phyloP scores from a whole-genome alignment of 2,797 vertebrate genomes.

The Prunella strophiata region DNA sequence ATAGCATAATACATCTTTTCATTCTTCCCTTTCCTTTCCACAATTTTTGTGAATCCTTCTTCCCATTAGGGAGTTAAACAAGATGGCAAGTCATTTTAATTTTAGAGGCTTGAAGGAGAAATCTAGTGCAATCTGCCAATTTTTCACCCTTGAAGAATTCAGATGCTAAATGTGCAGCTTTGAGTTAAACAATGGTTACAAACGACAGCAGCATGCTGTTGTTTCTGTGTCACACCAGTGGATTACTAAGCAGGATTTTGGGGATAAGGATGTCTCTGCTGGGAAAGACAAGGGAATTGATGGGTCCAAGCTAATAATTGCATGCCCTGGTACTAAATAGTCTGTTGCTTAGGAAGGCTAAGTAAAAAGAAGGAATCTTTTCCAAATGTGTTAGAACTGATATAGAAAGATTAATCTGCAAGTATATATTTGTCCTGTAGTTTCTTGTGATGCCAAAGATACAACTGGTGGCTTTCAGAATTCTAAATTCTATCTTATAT shows the following conservation, averaged over 20 bases:
- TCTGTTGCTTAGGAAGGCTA: background rate
- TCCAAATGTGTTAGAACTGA: background rate
- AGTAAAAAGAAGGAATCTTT: background rate
- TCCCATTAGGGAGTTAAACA: background rate
- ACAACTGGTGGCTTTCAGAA: background rate
- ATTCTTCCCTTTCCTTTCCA: background rate
- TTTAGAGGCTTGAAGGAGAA: background rate
- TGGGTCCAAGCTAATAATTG: background rate
- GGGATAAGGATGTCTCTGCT: background rate
- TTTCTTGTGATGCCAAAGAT: background rate
- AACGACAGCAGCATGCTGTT: background rate
- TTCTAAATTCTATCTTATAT: background rate
- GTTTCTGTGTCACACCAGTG: background rate
- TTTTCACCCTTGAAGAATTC: background rate
- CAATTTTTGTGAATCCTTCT: background rate
- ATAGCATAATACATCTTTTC: background rate
- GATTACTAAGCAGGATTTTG: background rate
- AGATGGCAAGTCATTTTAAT: background rate
- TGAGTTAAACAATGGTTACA: background rate
- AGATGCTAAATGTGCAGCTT: background rate
- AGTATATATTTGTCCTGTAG: background rate
- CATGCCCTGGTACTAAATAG: background rate
- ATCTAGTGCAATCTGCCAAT: background rate
- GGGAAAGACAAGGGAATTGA: background rate
- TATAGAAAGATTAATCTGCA: background rate